Conservation (phyloP, 2,888 invertebrate genomes). For the Calameuta filiformis region DNA sequence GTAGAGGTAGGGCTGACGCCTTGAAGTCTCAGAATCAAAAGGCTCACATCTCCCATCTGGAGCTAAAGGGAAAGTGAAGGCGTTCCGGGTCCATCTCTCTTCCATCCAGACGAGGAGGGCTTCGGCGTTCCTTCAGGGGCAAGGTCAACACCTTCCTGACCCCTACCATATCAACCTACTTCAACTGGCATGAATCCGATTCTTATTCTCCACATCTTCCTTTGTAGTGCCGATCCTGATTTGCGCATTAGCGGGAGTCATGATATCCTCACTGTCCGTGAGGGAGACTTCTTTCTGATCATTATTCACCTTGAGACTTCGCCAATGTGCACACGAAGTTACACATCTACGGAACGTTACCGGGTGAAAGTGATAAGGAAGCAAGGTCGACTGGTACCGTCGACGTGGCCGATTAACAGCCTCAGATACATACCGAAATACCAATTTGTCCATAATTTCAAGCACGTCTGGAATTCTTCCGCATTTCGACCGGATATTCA, state of each 20-base stretch:
- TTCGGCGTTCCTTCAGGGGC: slow-evolving; percentile 34
- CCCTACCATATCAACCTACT: not conserved
- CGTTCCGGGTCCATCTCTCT: not conserved
- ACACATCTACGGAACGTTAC: slow-evolving; percentile 31
- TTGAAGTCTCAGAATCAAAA: not conserved
- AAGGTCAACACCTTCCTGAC: slow-evolving; percentile 35
- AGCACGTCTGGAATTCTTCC: not conserved
- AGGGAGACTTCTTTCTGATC: not conserved
- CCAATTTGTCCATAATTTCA: not conserved
- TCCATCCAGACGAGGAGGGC: not conserved
- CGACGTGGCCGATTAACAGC: not conserved
- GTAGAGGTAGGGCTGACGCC: not conserved
- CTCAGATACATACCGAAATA: not conserved
- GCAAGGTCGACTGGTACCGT: slow-evolving; percentile 50
- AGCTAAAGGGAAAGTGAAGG: slow-evolving; percentile 9
- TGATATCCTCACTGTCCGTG: not conserved
- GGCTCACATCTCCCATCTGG: not conserved
- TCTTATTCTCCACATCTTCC: not conserved
- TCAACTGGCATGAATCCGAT: not conserved
- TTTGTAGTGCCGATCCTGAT: not conserved
- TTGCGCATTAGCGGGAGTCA: not conserved
- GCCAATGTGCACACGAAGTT: slow-evolving; percentile 15
- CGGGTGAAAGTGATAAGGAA: slow-evolving; percentile 59
- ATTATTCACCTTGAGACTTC: not conserved
- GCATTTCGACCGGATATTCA: not conserved